A percentile compares a stretch with the other conserved stretches of the same genome.
Conservation (phyloP, 2,888 invertebrate genomes). For the Odontomyia ornata region DNA sequence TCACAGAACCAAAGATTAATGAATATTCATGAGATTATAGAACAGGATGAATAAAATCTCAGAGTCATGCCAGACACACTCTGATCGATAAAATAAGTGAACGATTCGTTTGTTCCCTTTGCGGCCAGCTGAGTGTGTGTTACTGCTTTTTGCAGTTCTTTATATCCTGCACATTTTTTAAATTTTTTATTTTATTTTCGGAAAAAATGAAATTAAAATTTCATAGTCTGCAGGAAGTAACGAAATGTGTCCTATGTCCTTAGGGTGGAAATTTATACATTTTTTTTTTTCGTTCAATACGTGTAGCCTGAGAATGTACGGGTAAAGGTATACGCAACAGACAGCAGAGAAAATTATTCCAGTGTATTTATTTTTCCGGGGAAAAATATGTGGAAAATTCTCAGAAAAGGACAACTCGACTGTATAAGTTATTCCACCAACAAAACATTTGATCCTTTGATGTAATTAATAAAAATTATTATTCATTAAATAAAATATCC, state of each 20-base stretch:
- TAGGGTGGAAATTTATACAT: not conserved
- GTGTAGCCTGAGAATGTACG: not conserved
- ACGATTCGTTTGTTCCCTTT: not conserved
- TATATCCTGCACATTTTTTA: not conserved
- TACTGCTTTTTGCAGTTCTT: not conserved
- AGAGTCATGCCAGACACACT: conserved; percentile 14
- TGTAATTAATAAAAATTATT: conserved; percentile 28
- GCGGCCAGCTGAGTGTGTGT: not conserved
- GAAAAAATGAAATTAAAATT: conserved; percentile 32
- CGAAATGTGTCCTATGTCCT: conserved; percentile 23
- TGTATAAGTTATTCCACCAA: not conserved
- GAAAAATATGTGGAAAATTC: not conserved
- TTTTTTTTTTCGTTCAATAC: not conserved
- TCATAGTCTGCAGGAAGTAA: conserved; percentile 11
- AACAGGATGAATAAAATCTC: conserved; percentile 15
- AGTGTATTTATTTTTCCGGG: not conserved
- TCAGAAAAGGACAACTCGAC: not conserved
- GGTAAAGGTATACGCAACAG: not conserved
- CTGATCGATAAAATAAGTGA: conserved; percentile 2
- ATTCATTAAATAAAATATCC: conserved; percentile 12
- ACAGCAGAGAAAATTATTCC: conserved; percentile 14
- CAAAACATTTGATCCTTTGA: conserved; percentile 3
- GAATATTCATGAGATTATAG: conserved; percentile 33
- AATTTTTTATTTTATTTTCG: not conserved
- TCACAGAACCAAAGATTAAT: conserved; percentile 23